These are phyloP conservation scores for Cephus cinctus DNA, from an alignment of 1,140 invertebrate genomes.

Conservation along the genomic window DNA sequence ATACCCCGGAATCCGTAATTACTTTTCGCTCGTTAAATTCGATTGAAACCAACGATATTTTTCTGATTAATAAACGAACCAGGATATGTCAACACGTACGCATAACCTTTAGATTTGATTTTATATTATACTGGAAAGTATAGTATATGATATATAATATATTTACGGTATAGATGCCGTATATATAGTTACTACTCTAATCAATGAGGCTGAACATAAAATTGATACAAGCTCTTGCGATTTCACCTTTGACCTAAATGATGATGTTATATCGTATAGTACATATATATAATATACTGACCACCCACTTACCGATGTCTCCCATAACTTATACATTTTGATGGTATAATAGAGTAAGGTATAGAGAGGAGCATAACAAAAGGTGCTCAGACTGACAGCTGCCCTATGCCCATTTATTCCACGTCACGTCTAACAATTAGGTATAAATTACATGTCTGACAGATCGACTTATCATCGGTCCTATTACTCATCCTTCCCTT, in stretches of 20 bases:
- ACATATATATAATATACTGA: neutral
- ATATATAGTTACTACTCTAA: no score
- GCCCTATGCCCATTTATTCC: constrained; percentile 18
- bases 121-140: no score
- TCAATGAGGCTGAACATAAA: no score
- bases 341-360: constrained; percentile 9
- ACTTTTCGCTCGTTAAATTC: constrained; percentile 1
- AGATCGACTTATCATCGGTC: constrained; percentile 23
- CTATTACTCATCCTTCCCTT: constrained; percentile 24
- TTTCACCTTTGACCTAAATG: neutral
- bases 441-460: constrained; percentile 24
- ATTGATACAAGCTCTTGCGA: no score
- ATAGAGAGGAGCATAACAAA: constrained; percentile 1
- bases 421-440: constrained; percentile 21
- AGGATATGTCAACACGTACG: neutral
- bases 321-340: constrained; percentile 8
- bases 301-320: constrained; percentile 11
- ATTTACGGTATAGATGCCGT: no score
- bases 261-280: neutral
- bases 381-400: constrained; percentile 15
- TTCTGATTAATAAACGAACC: neutral
- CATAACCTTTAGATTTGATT: no score
- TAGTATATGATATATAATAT: no score
- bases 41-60: neutral
- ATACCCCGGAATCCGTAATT: constrained; percentile 3